A percentile compares a stretch with the other conserved stretches of the same genome.
These are phyloP conservation scores for Paguma larvata DNA, from an alignment of 2,797 vertebrate genomes.

Conservation along the genomic window DNA sequence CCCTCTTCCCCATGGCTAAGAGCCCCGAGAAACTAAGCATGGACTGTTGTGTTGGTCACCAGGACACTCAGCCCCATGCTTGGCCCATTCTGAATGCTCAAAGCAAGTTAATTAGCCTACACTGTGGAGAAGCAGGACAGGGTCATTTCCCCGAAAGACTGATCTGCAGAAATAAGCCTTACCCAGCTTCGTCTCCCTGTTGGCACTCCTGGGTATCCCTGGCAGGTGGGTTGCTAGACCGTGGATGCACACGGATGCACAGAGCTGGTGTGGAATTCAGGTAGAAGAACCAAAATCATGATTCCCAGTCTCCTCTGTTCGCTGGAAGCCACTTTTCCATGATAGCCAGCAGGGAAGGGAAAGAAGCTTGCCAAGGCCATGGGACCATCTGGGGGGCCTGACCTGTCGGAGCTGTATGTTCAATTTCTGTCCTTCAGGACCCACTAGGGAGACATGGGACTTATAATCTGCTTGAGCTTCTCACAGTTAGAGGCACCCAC, in stretches of 20 bases:
- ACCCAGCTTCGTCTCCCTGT: neutral
- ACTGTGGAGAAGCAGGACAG: neutral
- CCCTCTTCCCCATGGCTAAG: accelerated
- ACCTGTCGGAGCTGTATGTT: neutral
- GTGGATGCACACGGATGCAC: too few relatives aligned
- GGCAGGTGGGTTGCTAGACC: neutral
- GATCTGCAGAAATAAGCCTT: neutral
- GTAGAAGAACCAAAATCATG: neutral
- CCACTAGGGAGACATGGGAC: neutral
- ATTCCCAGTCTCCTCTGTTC: neutral
- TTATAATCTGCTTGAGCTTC: neutral
- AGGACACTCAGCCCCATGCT: accelerated
- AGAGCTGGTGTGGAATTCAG: neutral
- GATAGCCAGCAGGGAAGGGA: neutral
- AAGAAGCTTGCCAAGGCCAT: neutral
- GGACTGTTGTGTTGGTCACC: neutral
- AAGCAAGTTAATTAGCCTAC: neutral
- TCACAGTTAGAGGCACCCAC: neutral
- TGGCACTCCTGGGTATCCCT: neutral
- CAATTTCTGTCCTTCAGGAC: neutral
- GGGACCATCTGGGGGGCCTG: neutral
- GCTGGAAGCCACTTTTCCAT: neutral
- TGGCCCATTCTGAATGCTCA: neutral
- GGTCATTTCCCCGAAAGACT: neutral
- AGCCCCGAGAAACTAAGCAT: neutral